Conservation (phyloP, 2,797 vertebrate genomes). For the Urocyon cinereoargenteus region DNA sequence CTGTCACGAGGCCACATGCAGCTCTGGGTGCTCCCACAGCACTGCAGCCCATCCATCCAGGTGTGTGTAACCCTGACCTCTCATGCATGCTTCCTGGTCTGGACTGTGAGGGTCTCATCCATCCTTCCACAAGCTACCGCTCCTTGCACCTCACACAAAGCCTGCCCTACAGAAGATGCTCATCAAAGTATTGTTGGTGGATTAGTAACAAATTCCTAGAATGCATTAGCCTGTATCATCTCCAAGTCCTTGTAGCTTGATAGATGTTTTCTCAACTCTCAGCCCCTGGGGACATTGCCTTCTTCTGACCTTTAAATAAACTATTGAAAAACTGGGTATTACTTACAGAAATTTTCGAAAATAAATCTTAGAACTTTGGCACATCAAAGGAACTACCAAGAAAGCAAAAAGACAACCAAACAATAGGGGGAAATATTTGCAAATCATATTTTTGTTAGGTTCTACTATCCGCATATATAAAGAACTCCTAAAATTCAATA, state of each 20-base stretch:
- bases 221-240: no score
- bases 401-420: neutral
- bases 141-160: neutral
- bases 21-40: neutral
- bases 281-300: neutral
- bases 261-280: neutral
- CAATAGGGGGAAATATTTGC: neutral
- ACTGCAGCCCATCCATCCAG: accelerated
- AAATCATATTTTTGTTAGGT: neutral
- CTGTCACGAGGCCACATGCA: accelerated
- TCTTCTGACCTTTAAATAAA: neutral
- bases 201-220: neutral
- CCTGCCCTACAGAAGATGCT: neutral
- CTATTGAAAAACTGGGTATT: neutral
- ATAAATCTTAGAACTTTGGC: neutral
- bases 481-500: neutral
- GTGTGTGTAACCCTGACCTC: accelerated
- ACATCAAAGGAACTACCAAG: neutral
- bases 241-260: neutral
- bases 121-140: accelerated
- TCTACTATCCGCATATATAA: neutral
- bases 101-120: neutral
- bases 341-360: neutral
- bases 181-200: accelerated
- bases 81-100: neutral